A percentile compares a stretch with the other conserved stretches of the same genome.
Evolutionary conservation across 2,113 vertebrate species (phyloP).

Genomic region (Catharus bicknelli): DNA sequence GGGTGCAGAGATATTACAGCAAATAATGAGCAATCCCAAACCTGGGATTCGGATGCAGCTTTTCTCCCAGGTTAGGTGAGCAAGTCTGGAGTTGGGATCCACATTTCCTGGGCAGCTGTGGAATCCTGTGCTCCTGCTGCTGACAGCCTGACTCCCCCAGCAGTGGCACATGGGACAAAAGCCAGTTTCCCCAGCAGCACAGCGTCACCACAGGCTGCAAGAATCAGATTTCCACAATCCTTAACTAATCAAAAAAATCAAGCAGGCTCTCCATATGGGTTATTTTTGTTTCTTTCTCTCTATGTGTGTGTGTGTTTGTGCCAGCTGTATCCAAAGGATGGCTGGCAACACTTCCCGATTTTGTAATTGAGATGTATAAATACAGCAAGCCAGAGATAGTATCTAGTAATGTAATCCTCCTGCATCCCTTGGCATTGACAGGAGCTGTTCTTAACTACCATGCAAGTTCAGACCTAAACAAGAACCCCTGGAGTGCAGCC

Average conservation of each 20-base stretch:
- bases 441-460: background rate
- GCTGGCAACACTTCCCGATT: conserved; percentile 37
- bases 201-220: background rate
- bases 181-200: background rate
- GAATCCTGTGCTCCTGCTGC: background rate
- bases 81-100: background rate
- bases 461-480: conserved; percentile 34
- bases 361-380: conserved; percentile 40
- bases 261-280: background rate
- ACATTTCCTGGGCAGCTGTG: background rate
- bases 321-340: conserved; percentile 6
- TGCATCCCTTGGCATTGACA: conserved; percentile 42
- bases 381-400: conserved; percentile 13
- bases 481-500: background rate
- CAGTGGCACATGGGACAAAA: background rate
- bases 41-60: background rate
- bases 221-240: background rate
- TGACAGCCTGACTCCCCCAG: background rate
- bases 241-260: background rate
- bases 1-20: background rate
- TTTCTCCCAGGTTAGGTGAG: background rate
- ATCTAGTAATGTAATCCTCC: conserved; percentile 33
- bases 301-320: background rate
- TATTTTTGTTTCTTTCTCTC: background rate
- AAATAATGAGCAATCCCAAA: background rate